Conservation (phyloP, 2,888 invertebrate species). For the Aphidius colemani region DNA sequence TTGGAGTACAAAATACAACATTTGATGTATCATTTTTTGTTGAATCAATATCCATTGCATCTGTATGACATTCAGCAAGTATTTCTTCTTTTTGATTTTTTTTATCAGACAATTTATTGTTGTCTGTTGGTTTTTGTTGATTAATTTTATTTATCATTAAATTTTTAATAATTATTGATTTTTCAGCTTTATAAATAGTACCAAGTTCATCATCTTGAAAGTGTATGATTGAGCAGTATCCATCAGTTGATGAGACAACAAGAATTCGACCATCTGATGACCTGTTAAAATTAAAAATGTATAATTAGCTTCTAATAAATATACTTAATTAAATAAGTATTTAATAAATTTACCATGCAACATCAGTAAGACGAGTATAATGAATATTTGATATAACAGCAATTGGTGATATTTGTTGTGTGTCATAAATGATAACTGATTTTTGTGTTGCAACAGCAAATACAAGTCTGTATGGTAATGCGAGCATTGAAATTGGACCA, state of each 20-base stretch:
- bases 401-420: slow-evolving; percentile 81
- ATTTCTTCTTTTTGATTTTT: slow-evolving; percentile 17
- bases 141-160: background rate
- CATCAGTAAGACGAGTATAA: slow-evolving; percentile 84
- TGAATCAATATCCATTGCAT: slow-evolving; percentile 54
- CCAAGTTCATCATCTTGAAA: slow-evolving; percentile 79
- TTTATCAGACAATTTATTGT: background rate
- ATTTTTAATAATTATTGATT: slow-evolving; percentile 40
- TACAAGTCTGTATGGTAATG: slow-evolving; percentile 78
- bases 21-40: slow-evolving; percentile 26
- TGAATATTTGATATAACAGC: slow-evolving; percentile 83
- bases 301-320: background rate
- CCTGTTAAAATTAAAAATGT: slow-evolving; percentile 54
- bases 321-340: background rate
- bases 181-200: slow-evolving; percentile 60
- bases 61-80: slow-evolving; percentile 42
- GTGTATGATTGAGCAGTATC: slow-evolving; percentile 84
- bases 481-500: slow-evolving; percentile 64
- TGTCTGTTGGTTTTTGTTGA: slow-evolving; percentile 26
- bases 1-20: slow-evolving; percentile 21
- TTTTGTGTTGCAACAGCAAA: slow-evolving; percentile 91
- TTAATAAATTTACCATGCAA: slow-evolving; percentile 71
- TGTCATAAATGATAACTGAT: slow-evolving; percentile 85
- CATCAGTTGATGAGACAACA: slow-evolving; percentile 85
- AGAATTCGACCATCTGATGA: slow-evolving; percentile 78